Conservation (phyloP, 2,113 vertebrate species). For the Physeter macrocephalus region DNA sequence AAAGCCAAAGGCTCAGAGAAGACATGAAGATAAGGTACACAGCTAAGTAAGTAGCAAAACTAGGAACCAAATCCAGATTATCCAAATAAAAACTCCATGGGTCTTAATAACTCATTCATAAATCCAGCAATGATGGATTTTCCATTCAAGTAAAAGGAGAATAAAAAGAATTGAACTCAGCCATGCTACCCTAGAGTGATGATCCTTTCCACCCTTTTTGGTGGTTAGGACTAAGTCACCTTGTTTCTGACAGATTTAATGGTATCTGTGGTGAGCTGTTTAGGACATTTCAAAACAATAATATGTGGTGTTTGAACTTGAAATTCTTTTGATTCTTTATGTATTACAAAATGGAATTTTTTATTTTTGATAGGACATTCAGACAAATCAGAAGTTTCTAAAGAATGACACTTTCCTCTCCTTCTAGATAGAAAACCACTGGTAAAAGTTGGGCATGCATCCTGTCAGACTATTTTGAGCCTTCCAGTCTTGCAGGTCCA, state of each 20-base stretch:
- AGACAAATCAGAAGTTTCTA: background rate
- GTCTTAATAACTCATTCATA: background rate
- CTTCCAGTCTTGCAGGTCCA: background rate
- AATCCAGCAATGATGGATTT: background rate
- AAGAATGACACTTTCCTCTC: background rate
- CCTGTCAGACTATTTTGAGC: background rate
- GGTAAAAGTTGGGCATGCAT: background rate
- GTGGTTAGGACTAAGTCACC: background rate
- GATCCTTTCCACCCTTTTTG: background rate
- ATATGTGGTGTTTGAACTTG: background rate
- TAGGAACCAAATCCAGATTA: background rate
- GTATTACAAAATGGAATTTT: background rate
- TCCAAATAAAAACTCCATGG: background rate
- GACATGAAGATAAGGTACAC: background rate
- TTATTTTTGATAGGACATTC: background rate
- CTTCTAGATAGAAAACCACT: background rate
- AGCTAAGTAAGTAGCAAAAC: background rate
- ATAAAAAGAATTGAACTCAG: background rate
- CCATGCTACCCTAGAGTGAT: background rate
- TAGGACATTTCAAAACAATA: background rate
- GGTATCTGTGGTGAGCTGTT: background rate
- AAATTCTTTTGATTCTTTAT: background rate
- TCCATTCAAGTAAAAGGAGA: background rate
- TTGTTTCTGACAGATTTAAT: background rate
- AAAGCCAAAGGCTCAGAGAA: background rate